Base-by-base conservation (phyloP, 2,888 invertebrate species). In the Cosmia pyralina region DNA sequence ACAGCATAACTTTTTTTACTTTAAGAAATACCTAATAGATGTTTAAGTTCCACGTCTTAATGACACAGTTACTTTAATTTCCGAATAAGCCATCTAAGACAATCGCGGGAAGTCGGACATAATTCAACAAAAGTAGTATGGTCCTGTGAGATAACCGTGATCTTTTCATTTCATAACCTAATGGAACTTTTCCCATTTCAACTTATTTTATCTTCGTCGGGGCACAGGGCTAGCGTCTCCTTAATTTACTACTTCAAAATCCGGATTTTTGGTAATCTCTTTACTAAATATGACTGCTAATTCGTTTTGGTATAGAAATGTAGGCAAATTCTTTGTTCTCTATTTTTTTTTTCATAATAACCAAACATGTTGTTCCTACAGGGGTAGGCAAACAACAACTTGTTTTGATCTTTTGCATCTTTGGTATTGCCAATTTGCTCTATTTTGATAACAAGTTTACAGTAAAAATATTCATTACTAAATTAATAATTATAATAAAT, bases 121-220 rank as follows among this genome's bases (percentile, higher is more conserved):
- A 92, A 94, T 90, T 94, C 93, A 92, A 90, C 93, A 92, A 90
- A 92, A 93, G 93, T 92, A 92, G 93, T 92, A 92, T 92, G 91
- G 91, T 83, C 84, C 77, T 82, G 82, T 80, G 83, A 93, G 94
- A 94, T 94, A 95, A 92, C 91, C 89, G 89, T 91, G 93, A 94
- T 93, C 92, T 93, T 93, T 93, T 92, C 93, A 93, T 95, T 95
- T 93, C 93, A 94, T 94, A 94, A 94, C 93, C 92, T 90, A 93
- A 94, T 91, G 90, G 92, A 95, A 95, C 93, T 95, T 95, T 95
- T 95, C 94, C 93, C 94, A 94, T 95, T 95, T 92, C 90, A 94
- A 94, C 93, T 94, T 94, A 92, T 92, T 93, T 93, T 93, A 90
- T 90, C 90, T 90, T 85, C 83, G 81, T 78, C 79, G 78, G 83